Percentiles rank a stretch among this genome's conserved stretches.
Evolutionary conservation across 2,797 vertebrate species (phyloP).

Genomic region (Characodon lateralis): DNA sequence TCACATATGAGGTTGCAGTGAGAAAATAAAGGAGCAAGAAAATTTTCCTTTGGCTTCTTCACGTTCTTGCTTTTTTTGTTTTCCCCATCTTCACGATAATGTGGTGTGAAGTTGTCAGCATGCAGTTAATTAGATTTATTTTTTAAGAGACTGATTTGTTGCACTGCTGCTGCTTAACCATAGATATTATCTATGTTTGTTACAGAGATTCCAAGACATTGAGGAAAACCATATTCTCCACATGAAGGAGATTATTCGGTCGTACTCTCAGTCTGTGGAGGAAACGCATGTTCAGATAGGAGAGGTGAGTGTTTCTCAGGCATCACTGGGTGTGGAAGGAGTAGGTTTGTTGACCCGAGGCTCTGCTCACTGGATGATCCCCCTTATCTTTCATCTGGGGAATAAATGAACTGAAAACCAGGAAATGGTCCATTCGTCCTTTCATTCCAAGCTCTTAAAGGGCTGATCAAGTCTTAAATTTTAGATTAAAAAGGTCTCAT

Average conservation of each 20-base stretch:
- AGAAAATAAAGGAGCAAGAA: slow-evolving; percentile 36
- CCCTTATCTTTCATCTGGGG: slow-evolving; percentile 71
- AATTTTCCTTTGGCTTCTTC: slow-evolving; percentile 9
- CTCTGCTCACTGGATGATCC: slow-evolving; percentile 59
- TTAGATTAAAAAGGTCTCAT: slow-evolving; percentile 15
- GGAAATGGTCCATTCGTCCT: slow-evolving; percentile 63
- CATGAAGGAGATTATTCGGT: slow-evolving; percentile 94
- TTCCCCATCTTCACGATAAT: background rate
- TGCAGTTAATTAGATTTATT: background rate
- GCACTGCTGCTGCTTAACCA: background rate
- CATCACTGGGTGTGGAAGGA: slow-evolving; percentile 66
- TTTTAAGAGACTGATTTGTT: background rate
- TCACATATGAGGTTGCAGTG: slow-evolving; percentile 42
- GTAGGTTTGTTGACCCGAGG: slow-evolving; percentile 36
- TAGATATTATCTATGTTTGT: slow-evolving; percentile 27
- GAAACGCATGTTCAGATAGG: slow-evolving; percentile 93
- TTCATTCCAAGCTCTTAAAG: slow-evolving; percentile 67
- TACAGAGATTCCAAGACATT: slow-evolving; percentile 97
- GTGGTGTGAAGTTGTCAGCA: slow-evolving; percentile 1
- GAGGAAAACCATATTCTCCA: slow-evolving; percentile 93
- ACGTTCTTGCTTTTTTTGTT: slow-evolving; percentile 8
- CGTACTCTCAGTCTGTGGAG: slow-evolving; percentile 90
- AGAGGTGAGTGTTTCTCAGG: slow-evolving; percentile 84
- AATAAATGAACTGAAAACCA: slow-evolving; percentile 70
- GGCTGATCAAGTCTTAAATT: slow-evolving; percentile 60